Evolutionary conservation across 2,113 vertebrate genomes (phyloP).

Genomic region (Larimichthys polyactis): DNA sequence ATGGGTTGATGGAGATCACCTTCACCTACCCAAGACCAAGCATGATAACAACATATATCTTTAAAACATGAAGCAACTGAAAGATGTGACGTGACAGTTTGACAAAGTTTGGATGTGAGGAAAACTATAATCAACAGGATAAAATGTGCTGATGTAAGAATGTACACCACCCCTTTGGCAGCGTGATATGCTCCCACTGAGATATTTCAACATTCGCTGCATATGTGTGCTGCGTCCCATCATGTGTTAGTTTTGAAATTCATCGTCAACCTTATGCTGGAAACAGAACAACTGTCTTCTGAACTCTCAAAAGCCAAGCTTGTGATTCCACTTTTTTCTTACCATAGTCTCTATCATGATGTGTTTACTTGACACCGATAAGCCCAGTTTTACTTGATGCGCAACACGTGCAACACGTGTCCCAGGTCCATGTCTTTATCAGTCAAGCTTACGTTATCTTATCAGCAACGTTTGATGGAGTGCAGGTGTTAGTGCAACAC

Average conservation of each 20-base stretch:
- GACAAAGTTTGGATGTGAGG: not conserved
- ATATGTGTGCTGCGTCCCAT: not conserved
- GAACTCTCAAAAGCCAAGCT: not conserved
- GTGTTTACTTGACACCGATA: not conserved
- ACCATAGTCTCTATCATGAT: not conserved
- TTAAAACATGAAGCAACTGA: not conserved
- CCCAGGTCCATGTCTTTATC: not conserved
- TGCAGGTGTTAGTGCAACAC: conserved; percentile 22
- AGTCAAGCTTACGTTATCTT: not conserved
- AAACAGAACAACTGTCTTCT: not conserved
- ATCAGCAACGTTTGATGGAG: not conserved
- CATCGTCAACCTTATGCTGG: not conserved
- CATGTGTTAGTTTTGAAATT: not conserved
- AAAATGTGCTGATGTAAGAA: not conserved
- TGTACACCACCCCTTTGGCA: conserved; percentile 6
- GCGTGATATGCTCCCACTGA: not conserved
- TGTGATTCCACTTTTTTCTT: not conserved
- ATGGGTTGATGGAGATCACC: not conserved
- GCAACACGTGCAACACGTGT: conserved; percentile 27
- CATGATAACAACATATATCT: not conserved
- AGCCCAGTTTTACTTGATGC: conserved; percentile 24
- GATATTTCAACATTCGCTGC: conserved; percentile 20
- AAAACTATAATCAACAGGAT: not conserved
- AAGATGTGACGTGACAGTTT: not conserved
- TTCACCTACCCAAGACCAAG: not conserved